Evolutionary conservation across 1,140 invertebrate genomes (phyloP).

Genomic region (Diploscapter pachys): DNA sequence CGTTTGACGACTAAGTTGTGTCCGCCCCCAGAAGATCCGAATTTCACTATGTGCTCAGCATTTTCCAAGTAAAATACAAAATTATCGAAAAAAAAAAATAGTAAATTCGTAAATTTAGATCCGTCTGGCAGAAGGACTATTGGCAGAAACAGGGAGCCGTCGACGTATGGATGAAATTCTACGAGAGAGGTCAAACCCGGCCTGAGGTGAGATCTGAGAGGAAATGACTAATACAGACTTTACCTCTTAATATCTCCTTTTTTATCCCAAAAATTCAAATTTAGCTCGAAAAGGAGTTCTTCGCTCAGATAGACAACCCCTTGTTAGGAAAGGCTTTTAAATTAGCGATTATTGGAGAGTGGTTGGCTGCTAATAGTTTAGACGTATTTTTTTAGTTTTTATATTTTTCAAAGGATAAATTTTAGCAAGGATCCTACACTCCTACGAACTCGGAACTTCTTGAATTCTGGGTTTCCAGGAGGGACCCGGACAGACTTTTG

Average conservation of each 20-base stretch:
- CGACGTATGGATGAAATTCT: constrained; percentile 59
- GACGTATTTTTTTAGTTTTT: constrained; percentile 43
- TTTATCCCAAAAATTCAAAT: constrained; percentile 13
- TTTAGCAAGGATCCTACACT: constrained; percentile 57
- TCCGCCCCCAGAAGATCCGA: constrained; percentile 56
- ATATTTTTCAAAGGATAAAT: background rate
- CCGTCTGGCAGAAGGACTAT: constrained; percentile 59
- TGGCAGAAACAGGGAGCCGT: constrained; percentile 59
- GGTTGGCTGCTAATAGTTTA: constrained; percentile 55
- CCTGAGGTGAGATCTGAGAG: constrained; percentile 36
- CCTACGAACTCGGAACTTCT: constrained; percentile 57
- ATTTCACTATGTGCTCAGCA: constrained; percentile 56
- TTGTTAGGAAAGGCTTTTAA: constrained; percentile 58
- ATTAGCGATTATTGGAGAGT: constrained; percentile 57
- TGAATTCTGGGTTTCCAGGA: constrained; percentile 58
- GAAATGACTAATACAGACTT: background rate
- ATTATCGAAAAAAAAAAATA: background rate
- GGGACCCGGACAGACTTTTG: constrained; percentile 53
- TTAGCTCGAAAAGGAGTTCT: constrained; percentile 57
- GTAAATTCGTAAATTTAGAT: constrained; percentile 11
- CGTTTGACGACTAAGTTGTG: constrained; percentile 39
- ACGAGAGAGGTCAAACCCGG: constrained; percentile 51
- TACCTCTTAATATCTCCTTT: background rate
- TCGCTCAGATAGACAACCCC: constrained; percentile 56
- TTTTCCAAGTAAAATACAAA: constrained; percentile 42